These are phyloP conservation scores for Otolemur crassicaudatus DNA, from an alignment of 2,797 vertebrate genomes.

Conservation along the genomic window DNA sequence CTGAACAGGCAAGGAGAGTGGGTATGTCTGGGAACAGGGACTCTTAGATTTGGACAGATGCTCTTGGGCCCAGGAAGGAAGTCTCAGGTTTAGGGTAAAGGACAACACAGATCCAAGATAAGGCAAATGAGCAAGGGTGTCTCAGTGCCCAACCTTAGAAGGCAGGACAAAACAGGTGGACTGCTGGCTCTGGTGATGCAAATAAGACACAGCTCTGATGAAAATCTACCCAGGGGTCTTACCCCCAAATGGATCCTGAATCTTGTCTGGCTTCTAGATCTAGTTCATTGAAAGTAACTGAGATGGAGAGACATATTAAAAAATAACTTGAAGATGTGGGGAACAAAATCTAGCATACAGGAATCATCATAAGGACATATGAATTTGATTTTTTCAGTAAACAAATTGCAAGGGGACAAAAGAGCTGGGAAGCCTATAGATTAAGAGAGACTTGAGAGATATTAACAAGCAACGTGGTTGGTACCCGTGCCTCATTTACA, in stretches of 20 bases:
- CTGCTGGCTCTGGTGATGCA: background rate
- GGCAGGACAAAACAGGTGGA: fast-evolving
- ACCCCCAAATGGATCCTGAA: background rate
- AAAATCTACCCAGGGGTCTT: background rate
- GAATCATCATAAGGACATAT: background rate
- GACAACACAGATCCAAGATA: background rate
- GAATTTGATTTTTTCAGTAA: background rate
- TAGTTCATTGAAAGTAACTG: background rate
- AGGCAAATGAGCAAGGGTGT: background rate
- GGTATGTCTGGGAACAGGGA: background rate
- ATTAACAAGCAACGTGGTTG: background rate
- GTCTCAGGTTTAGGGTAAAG: background rate
- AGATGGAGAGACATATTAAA: background rate
- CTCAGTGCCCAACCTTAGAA: background rate
- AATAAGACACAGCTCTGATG: background rate
- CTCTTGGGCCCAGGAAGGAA: background rate
- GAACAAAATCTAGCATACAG: background rate
- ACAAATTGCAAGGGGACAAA: background rate
- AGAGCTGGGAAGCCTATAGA: background rate
- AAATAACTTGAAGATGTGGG: background rate
- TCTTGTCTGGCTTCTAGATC: background rate
- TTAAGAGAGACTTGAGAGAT: background rate
- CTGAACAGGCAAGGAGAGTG: background rate
- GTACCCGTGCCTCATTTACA: background rate
- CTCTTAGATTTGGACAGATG: background rate